Percentiles rank a stretch among this genome's conserved stretches.
phyloP scores from a whole-genome alignment of 2,888 invertebrate genomes.

The Hydrotaea cyrtoneurina region DNA sequence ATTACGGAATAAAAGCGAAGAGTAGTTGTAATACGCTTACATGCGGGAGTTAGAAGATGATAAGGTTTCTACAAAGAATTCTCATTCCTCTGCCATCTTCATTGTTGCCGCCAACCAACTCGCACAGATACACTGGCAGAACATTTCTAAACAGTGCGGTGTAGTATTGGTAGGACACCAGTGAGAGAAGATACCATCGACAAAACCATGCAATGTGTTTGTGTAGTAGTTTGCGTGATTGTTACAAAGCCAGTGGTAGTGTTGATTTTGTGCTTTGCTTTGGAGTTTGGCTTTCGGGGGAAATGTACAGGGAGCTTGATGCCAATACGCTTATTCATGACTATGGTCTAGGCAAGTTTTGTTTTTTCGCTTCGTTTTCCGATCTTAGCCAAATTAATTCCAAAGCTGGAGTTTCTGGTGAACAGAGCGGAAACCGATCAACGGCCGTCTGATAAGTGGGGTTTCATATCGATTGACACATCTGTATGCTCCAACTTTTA shows the following conservation, averaged over 20 bases:
- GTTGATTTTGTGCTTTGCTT: conserved; percentile 18
- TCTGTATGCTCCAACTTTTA: too few species aligned
- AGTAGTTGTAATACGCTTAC: conserved; percentile 55
- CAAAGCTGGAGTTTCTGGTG: too few species aligned
- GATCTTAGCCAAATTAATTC: too few species aligned
- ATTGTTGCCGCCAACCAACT: not conserved
- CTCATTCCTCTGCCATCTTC: not conserved
- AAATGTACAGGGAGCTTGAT: conserved; percentile 51
- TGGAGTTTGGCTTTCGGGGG: conserved; percentile 43
- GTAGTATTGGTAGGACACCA: not conserved
- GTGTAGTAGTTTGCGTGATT: conserved; percentile 32
- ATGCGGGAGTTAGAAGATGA: conserved; percentile 63
- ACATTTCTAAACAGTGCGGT: conserved; percentile 61
- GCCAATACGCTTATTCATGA: conserved; percentile 63
- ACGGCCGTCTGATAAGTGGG: too few species aligned
- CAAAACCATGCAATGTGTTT: conserved; percentile 36
- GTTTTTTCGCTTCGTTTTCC: conserved; percentile 29
- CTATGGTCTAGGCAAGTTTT: conserved; percentile 33
- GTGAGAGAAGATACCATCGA: conserved; percentile 27
- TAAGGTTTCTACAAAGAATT: conserved; percentile 52
- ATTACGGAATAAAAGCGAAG: conserved; percentile 51
- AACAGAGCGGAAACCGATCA: too few species aligned
- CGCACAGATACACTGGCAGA: conserved; percentile 14
- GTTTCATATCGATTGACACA: too few species aligned
- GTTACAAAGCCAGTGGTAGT: conserved; percentile 18